A percentile compares a stretch with the other conserved stretches of the same genome.
Evolutionary conservation across 1,140 invertebrate species (phyloP).

Genomic region (silkworm (Bombyx mori)): ASM3026992v2 NC_085116.1:7896501-7897000

Average conservation of each 20-base stretch:
- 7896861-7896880: too few relatives aligned
- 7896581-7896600: constrained; percentile 65
- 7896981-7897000: too few relatives aligned
- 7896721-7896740: constrained; percentile 61
- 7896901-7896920: too few relatives aligned
- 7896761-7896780: constrained; percentile 37
- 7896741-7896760: constrained; percentile 44
- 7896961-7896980: too few relatives aligned
- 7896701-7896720: constrained; percentile 53
- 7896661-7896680: constrained; percentile 22
- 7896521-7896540: too few relatives aligned
- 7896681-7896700: constrained; percentile 49
- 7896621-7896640: constrained; percentile 30
- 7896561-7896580: constrained; percentile 72
- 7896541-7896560: constrained; percentile 57
- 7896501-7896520: too few relatives aligned
- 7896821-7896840: too few relatives aligned
- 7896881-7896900: too few relatives aligned
- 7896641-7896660: constrained; percentile 64
- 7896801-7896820: constrained; percentile 9
- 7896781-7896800: constrained; percentile 56
- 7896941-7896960: too few relatives aligned
- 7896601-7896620: constrained; percentile 20
- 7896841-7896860: too few relatives aligned
- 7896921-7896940: too few relatives aligned